Evolutionary conservation across 2,888 invertebrate genomes (phyloP).

Genomic region (Sussaba pulchella): DNA sequence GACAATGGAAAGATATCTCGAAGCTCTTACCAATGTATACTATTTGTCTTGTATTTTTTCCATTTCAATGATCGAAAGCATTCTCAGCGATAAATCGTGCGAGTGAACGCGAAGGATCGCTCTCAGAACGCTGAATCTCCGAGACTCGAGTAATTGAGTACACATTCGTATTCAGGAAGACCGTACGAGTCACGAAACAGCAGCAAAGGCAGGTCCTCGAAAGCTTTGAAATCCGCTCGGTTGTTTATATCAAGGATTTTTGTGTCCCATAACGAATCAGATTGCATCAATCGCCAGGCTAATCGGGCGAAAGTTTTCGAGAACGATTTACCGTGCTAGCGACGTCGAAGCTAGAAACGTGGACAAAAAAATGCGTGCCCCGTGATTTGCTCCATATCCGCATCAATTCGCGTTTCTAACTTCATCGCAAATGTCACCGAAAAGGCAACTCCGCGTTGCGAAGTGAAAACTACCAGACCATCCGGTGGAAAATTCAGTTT

Average conservation of each 20-base stretch:
- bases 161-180: constrained; percentile 19
- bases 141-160: constrained; percentile 55
- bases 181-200: constrained; percentile 5
- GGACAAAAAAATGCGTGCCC: constrained; percentile 41
- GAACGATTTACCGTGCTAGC: constrained; percentile 2
- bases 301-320: constrained; percentile 63
- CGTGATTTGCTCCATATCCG: constrained; percentile 15
- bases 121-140: constrained; percentile 35
- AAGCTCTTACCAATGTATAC: constrained; percentile 17
- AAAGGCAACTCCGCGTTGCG: constrained; percentile 26
- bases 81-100: not conserved
- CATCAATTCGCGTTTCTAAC: constrained; percentile 32
- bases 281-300: constrained; percentile 65
- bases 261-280: constrained; percentile 55
- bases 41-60: constrained; percentile 16
- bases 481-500: constrained; percentile 14
- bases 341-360: constrained; percentile 38
- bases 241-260: constrained; percentile 27
- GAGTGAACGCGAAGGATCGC: not conserved
- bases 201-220: constrained; percentile 34
- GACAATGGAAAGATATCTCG: constrained; percentile 18
- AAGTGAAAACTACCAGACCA: constrained; percentile 9
- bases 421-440: constrained; percentile 35
- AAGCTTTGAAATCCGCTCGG: constrained; percentile 47
- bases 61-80: constrained; percentile 13